Evolutionary conservation across 2,797 vertebrate genomes (phyloP), one percentile per base, ranked within the genome.

Genomic region (Philypnodon macrostomus): DNA sequence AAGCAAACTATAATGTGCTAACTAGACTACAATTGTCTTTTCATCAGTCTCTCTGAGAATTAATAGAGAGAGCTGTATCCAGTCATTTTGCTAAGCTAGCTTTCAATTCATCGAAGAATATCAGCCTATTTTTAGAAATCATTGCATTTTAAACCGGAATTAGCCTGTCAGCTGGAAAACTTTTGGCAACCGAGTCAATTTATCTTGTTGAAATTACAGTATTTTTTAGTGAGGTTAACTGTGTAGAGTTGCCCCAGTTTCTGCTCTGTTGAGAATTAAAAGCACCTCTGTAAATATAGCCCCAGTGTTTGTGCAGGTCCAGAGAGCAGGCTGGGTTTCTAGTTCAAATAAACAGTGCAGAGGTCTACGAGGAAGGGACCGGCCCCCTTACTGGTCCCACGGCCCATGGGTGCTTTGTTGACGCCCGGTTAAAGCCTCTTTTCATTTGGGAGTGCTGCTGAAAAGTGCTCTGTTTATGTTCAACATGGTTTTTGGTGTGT

Each of bases 271-370:
- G 88, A 87, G 86, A 88, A 89, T 89, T 84, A 88, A 87, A 88
- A 79, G 77, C 78, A 90, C 86, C 86, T 88, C 85, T 87, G 81
- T 78, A 90, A 90, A 90, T 18, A 38, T 79, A 88, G 82, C 67
- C 75, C 62, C 63, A 57, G 56, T 88, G 77, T 87, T 86, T 87
- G 80, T 70, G 75, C 77, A 83, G 81, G 66, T 81, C 81, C 84
- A 83, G 72, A 67, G 86, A 85, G 79, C 83, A 83, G 70, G 84
- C 85, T 88, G 87, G 80, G 80, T 84, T 89, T 88, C 83, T 82
- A 85, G 86, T 84, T 88, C 89, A 88, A 92, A 91, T 88, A 91
- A 92, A 91, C 77, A 89, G 81, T 74, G 70, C 65, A 81, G 79
- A 84, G 85, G 86, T 89, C 86, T 86, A 83, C 67, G 60, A 78